A percentile compares a stretch with the other conserved stretches of the same genome.
Conservation (phyloP, 2,797 vertebrate species). For the Brachymystax lenok region DNA sequence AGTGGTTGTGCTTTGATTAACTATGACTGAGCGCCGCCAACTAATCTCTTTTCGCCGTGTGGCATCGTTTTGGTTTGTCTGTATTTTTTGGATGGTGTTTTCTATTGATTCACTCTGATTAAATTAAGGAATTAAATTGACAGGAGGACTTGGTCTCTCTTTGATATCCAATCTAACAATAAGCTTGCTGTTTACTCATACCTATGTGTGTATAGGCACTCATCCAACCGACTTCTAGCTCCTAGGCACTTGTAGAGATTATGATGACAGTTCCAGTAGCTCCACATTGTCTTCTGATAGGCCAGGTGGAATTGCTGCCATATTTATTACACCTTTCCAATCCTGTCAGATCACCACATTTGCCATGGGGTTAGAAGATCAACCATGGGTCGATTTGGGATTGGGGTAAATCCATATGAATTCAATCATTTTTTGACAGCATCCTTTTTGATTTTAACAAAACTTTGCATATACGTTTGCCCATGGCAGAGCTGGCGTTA, state of each 20-base stretch:
- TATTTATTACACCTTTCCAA: background rate
- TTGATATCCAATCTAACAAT: slow-evolving; percentile 27
- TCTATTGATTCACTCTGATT: slow-evolving; percentile 66
- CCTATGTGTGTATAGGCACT: background rate
- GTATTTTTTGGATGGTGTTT: slow-evolving; percentile 63
- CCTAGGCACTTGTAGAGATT: too few species aligned
- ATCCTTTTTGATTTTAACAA: too few species aligned
- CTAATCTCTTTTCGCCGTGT: slow-evolving; percentile 20
- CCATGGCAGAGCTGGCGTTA: too few species aligned
- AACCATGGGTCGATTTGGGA: background rate
- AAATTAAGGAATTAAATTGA: slow-evolving; percentile 58
- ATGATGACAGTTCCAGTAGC: too few species aligned
- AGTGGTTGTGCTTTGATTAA: slow-evolving; percentile 24
- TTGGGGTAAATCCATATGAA: background rate
- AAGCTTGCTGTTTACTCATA: background rate
- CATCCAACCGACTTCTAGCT: background rate
- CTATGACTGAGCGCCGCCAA: slow-evolving; percentile 32
- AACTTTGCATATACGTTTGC: too few species aligned
- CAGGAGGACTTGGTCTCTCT: slow-evolving; percentile 45
- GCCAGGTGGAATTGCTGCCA: background rate
- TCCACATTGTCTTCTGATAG: background rate
- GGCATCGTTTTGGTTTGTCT: slow-evolving; percentile 30
- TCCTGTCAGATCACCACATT: background rate
- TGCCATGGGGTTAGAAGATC: background rate
- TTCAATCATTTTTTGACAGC: too few species aligned